A percentile compares a stretch with the other conserved stretches of the same genome.
Evolutionary conservation across 1,140 invertebrate species (phyloP).

Genomic region (Homalodisca vitripennis): DNA sequence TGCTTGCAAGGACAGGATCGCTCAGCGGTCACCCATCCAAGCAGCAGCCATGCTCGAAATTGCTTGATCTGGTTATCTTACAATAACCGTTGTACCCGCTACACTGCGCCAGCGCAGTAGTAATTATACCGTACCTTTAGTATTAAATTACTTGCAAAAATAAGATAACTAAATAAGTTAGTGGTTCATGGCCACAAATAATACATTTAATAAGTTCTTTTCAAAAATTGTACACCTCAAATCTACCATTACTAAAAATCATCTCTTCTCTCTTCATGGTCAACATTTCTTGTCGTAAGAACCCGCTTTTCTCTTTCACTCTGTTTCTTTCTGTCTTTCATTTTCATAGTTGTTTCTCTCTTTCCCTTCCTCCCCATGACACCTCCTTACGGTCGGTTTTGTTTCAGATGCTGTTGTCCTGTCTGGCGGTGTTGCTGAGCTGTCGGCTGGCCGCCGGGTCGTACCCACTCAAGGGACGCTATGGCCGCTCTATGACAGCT

Average conservation of each 20-base stretch:
- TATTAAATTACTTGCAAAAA: too few relatives aligned
- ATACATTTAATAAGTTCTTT: neutral
- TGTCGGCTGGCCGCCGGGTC: constrained; percentile 22
- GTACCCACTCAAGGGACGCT: constrained; percentile 50
- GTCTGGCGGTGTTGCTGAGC: neutral
- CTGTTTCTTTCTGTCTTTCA: neutral
- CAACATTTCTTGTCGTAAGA: neutral
- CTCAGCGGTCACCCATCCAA: too few relatives aligned
- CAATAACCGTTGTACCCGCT: too few relatives aligned
- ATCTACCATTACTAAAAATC: neutral
- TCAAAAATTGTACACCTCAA: neutral
- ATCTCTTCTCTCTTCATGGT: neutral
- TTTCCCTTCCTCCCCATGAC: neutral
- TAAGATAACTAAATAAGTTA: too few relatives aligned
- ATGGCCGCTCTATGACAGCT: constrained; percentile 45
- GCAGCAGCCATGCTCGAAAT: too few relatives aligned
- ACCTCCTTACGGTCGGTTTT: constrained; percentile 2
- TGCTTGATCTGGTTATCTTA: too few relatives aligned
- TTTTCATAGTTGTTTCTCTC: neutral
- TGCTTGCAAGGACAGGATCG: too few relatives aligned
- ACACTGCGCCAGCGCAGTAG: too few relatives aligned
- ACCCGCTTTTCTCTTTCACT: neutral
- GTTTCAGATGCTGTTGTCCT: constrained; percentile 20
- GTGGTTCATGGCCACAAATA: neutral
- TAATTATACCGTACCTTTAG: too few relatives aligned